Evolutionary conservation across 2,888 invertebrate genomes (phyloP).

Genomic region (Papilio elwesi): DNA sequence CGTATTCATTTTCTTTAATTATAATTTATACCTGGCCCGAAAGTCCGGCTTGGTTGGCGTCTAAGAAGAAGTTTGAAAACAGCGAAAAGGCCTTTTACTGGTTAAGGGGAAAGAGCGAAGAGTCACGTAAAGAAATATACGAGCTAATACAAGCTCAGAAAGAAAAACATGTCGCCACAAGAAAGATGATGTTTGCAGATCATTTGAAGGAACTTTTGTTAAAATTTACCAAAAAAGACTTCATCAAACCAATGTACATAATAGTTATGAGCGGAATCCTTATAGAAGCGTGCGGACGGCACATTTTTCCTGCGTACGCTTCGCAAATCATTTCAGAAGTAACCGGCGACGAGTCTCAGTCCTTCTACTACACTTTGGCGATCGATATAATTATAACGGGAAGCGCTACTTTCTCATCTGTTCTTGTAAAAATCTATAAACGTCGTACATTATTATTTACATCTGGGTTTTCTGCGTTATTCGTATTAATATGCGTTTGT

Average conservation of each 20-base stretch:
- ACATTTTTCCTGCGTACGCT: slow-evolving; percentile 65
- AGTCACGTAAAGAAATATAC: slow-evolving; percentile 52
- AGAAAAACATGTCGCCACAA: slow-evolving; percentile 42
- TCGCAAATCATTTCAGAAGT: slow-evolving; percentile 62
- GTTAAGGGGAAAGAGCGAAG: slow-evolving; percentile 69
- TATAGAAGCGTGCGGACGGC: slow-evolving; percentile 62
- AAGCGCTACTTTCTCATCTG: slow-evolving; percentile 57
- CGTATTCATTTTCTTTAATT: slow-evolving; percentile 51
- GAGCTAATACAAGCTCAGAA: slow-evolving; percentile 59
- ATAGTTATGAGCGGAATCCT: slow-evolving; percentile 53
- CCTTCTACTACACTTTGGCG: slow-evolving; percentile 59
- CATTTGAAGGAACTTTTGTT: slow-evolving; percentile 48
- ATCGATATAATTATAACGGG: slow-evolving; percentile 61
- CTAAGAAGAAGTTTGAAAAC: slow-evolving; percentile 72
- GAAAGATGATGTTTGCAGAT: slow-evolving; percentile 39
- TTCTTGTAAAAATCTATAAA: slow-evolving; percentile 60
- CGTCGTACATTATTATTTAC: slow-evolving; percentile 60
- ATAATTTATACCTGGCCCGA: slow-evolving; percentile 81
- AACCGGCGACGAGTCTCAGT: slow-evolving; percentile 53
- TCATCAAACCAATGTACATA: slow-evolving; percentile 60
- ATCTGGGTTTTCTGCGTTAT: slow-evolving; percentile 57
- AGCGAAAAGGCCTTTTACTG: slow-evolving; percentile 79
- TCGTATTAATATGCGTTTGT: slow-evolving; percentile 53
- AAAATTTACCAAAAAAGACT: slow-evolving; percentile 61
- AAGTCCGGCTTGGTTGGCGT: slow-evolving; percentile 85